phyloP scores from a whole-genome alignment of 2,888 invertebrate genomes.

The Epirrhoe alternata region DNA sequence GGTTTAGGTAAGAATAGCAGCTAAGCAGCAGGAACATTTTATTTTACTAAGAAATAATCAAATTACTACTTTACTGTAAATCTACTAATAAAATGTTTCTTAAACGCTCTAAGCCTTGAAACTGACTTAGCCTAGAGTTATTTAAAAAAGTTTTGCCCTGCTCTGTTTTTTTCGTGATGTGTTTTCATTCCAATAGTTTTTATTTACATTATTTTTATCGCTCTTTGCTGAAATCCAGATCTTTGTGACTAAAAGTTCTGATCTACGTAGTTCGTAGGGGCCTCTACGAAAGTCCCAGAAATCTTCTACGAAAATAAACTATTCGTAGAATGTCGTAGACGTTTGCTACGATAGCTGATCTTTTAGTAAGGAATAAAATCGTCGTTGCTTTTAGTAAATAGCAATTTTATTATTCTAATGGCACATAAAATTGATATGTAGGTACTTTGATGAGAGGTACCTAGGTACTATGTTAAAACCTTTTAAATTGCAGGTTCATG shows the following conservation, averaged over 20 bases:
- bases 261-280: background rate
- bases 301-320: constrained; percentile 1
- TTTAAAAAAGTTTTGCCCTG: too few species aligned
- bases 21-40: background rate
- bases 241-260: background rate
- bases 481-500: background rate
- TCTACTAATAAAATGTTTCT: background rate
- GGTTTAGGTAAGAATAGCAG: too few species aligned
- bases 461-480: background rate
- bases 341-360: constrained; percentile 10
- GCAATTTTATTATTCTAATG: background rate
- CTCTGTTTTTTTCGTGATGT: too few species aligned
- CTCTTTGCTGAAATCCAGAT: too few species aligned
- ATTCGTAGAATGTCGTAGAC: constrained; percentile 21
- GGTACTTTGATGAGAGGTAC: background rate
- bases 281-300: background rate
- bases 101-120: too few species aligned
- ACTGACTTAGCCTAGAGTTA: too few species aligned
- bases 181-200: too few species aligned
- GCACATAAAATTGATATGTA: too few species aligned
- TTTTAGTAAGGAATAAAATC: too few species aligned
- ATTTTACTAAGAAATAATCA: background rate
- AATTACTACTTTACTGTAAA: too few species aligned
- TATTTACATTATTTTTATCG: too few species aligned
- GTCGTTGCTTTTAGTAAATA: too few species aligned